phyloP scores from a whole-genome alignment of 2,113 vertebrate genomes.

The Isichthys henryi region DNA sequence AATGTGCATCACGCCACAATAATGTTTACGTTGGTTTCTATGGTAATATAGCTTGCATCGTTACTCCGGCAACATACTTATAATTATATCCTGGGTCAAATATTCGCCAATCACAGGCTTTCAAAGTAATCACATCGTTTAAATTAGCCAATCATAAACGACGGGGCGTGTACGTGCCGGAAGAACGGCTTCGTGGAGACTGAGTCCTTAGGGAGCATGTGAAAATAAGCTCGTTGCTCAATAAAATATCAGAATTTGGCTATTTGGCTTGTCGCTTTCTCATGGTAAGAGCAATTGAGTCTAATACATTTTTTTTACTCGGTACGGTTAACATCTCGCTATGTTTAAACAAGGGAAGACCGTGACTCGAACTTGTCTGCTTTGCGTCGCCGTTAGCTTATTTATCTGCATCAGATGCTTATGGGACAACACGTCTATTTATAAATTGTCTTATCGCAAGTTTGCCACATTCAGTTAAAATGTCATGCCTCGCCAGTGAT shows the following conservation, averaged over 20 bases:
- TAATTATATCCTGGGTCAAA: constrained; percentile 9
- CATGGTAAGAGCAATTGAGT: constrained; percentile 19
- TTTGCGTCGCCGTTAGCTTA: neutral
- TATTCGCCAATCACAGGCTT: constrained; percentile 41
- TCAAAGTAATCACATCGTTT: constrained; percentile 18
- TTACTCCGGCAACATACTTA: constrained; percentile 39
- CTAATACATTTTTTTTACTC: neutral
- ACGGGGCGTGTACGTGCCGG: constrained; percentile 18
- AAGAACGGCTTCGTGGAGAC: constrained; percentile 1
- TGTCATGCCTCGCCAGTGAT: neutral
- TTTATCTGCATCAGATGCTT: neutral
- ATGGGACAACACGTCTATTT: neutral
- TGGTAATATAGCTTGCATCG: constrained; percentile 18
- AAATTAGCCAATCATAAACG: constrained; percentile 39
- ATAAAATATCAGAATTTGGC: neutral
- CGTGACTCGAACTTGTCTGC: neutral
- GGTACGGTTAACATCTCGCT: neutral
- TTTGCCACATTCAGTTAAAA: neutral
- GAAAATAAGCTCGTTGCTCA: neutral
- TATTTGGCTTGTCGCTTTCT: constrained; percentile 11
- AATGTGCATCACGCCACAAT: neutral
- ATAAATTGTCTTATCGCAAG: neutral
- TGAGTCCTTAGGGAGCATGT: neutral
- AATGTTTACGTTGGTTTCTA: constrained; percentile 19
- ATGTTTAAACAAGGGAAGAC: neutral